Conservation (phyloP, 2,113 vertebrate species). For the Hemibagrus wyckioides region DNA sequence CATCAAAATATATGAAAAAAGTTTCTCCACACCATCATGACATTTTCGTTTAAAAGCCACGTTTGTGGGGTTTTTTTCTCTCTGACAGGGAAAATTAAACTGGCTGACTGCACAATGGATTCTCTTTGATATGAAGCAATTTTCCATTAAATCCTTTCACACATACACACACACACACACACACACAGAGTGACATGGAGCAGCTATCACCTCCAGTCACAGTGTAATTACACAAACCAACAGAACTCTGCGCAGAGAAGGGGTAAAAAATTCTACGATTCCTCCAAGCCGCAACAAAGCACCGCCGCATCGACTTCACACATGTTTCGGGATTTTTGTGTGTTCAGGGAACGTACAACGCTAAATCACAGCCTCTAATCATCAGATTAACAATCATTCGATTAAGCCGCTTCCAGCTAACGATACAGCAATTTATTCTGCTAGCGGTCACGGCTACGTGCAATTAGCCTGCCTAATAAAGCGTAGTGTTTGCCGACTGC, state of each 20-base stretch:
- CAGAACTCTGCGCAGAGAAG: not conserved
- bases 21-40: not conserved
- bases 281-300: not conserved
- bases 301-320: not conserved
- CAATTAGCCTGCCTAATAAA: conserved; percentile 37
- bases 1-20: not conserved
- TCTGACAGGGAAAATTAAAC: not conserved
- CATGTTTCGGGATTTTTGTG: not conserved
- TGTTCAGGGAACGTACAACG: not conserved
- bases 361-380: conserved; percentile 20
- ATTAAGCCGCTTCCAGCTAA: conserved; percentile 25
- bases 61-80: not conserved
- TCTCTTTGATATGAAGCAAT: not conserved
- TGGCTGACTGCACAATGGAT: not conserved
- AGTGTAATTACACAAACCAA: not conserved
- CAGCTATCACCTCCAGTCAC: not conserved
- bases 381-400: conserved; percentile 20
- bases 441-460: conserved; percentile 1
- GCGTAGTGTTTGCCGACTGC: conserved; percentile 23
- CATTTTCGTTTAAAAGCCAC: not conserved
- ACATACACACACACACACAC: conserved; percentile 13
- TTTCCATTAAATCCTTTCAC: not conserved
- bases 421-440: conserved; percentile 27
- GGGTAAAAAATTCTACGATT: not conserved
- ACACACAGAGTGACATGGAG: not conserved